A percentile compares a stretch with the other conserved stretches of the same genome.
Conservation (phyloP, 1,140 invertebrate species). For the Drosophila rhopaloa region DNA sequence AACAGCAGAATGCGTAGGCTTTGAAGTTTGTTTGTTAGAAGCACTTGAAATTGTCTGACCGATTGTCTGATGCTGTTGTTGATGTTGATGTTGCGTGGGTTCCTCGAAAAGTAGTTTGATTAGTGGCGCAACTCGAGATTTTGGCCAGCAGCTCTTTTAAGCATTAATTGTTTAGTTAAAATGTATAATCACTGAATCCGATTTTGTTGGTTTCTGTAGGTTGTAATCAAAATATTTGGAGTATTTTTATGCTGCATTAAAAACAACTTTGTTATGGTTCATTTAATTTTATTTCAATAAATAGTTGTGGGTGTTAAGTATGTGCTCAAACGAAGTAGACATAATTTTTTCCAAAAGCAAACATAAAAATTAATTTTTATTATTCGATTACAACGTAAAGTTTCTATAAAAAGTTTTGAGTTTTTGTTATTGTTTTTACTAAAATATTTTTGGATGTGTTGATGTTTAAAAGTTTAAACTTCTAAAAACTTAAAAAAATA, state of each 20-base stretch:
- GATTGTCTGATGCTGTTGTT: conserved; percentile 48
- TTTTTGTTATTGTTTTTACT: not conserved
- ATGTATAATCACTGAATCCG: conserved; percentile 57
- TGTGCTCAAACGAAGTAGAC: not conserved
- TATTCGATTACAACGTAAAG: too few species aligned
- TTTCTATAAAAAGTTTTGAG: not conserved
- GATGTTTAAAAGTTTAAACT: too few species aligned
- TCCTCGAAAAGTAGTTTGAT: conserved; percentile 72
- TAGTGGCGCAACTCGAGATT: conserved; percentile 37
- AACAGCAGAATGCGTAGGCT: conserved; percentile 67
- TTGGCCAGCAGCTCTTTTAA: conserved; percentile 38
- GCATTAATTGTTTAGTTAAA: conserved; percentile 71
- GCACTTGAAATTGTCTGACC: conserved; percentile 71
- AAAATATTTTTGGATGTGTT: too few species aligned
- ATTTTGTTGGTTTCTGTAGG: conserved; percentile 20
- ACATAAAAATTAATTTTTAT: too few species aligned
- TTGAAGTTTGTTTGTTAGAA: conserved; percentile 66
- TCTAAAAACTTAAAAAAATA: not conserved
- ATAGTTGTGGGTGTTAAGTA: conserved; percentile 40
- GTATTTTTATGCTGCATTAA: conserved; percentile 4
- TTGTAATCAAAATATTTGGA: conserved; percentile 10
- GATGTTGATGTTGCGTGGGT: conserved; percentile 59
- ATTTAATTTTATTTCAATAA: conserved; percentile 29
- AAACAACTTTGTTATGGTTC: conserved; percentile 14
- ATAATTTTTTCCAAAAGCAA: not conserved